A percentile compares a stretch with the other conserved stretches of the same genome.
Evolutionary conservation across 1,140 invertebrate species (phyloP).

Genomic region (Panulirus ornatus): DNA sequence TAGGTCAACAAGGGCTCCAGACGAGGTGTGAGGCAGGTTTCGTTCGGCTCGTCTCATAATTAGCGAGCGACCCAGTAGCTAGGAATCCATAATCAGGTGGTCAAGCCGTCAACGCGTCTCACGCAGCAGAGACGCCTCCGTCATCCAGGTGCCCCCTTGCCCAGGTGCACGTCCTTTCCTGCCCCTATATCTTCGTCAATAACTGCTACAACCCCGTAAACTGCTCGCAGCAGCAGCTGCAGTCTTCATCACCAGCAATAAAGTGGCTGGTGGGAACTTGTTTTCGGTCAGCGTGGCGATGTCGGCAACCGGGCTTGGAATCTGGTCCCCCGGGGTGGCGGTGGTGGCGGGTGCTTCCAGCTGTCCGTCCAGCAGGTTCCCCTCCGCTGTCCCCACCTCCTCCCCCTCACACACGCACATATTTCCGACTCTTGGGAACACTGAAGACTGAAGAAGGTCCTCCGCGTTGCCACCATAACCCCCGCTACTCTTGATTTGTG

Average conservation of each 20-base stretch:
- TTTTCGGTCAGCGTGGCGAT: conserved; percentile 7
- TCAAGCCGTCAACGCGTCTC: background rate
- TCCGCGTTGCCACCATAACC: too few species aligned
- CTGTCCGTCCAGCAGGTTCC: background rate
- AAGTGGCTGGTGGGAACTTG: conserved; percentile 18
- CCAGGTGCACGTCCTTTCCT: background rate
- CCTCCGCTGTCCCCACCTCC: background rate
- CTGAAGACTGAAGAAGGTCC: too few species aligned
- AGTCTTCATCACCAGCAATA: conserved; percentile 12
- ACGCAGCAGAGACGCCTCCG: background rate
- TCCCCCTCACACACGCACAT: background rate
- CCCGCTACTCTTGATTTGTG: too few species aligned
- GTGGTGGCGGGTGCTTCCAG: background rate
- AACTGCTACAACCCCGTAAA: background rate
- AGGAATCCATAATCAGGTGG: conserved; percentile 50
- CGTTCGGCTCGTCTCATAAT: conserved; percentile 42
- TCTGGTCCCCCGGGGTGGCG: background rate
- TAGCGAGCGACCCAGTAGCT: conserved; percentile 48
- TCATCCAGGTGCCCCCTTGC: background rate
- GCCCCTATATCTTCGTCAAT: background rate
- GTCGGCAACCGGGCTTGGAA: conserved; percentile 25
- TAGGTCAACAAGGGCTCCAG: conserved; percentile 51
- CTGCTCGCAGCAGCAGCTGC: background rate
- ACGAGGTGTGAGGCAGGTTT: conserved; percentile 64
- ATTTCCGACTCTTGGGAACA: too few species aligned